A percentile compares a stretch with the other conserved stretches of the same genome.
Evolutionary conservation across 2,888 invertebrate species (phyloP).

Genomic region (Pediacus dermestoides): DNA sequence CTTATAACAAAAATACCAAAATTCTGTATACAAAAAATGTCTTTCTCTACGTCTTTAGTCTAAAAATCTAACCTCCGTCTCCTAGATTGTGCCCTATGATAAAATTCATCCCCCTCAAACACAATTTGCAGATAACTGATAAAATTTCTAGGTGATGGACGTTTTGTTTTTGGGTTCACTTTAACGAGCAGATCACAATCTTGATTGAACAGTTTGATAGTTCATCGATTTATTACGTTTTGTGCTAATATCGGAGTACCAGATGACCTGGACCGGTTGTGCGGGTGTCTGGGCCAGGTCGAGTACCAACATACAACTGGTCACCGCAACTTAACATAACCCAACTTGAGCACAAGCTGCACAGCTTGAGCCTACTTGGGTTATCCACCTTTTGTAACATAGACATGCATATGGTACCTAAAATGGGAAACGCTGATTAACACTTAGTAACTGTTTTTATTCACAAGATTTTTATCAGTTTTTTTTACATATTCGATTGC

Average conservation of each 20-base stretch:
- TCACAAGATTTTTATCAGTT: constrained; percentile 1
- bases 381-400: constrained; percentile 14
- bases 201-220: constrained; percentile 1
- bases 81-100: too few species aligned
- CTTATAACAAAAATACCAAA: too few species aligned
- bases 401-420: constrained; percentile 5
- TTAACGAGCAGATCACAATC: too few species aligned
- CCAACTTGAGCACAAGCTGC: background rate
- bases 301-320: constrained; percentile 15
- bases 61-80: too few species aligned
- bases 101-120: too few species aligned
- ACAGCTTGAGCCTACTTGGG: constrained; percentile 5
- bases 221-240: background rate
- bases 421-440: constrained; percentile 9
- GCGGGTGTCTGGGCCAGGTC: constrained; percentile 34
- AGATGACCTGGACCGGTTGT: constrained; percentile 30
- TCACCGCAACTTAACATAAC: too few species aligned
- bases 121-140: too few species aligned
- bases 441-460: constrained; percentile 5
- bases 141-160: too few species aligned
- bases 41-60: too few species aligned
- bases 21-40: too few species aligned
- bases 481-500: too few species aligned
- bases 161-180: too few species aligned
- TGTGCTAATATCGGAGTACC: constrained; percentile 4